Percentiles rank a stretch among this genome's conserved stretches.
Evolutionary conservation across 2,113 vertebrate species (phyloP).

Genomic region (Hemiscyllium ocellatum): DNA sequence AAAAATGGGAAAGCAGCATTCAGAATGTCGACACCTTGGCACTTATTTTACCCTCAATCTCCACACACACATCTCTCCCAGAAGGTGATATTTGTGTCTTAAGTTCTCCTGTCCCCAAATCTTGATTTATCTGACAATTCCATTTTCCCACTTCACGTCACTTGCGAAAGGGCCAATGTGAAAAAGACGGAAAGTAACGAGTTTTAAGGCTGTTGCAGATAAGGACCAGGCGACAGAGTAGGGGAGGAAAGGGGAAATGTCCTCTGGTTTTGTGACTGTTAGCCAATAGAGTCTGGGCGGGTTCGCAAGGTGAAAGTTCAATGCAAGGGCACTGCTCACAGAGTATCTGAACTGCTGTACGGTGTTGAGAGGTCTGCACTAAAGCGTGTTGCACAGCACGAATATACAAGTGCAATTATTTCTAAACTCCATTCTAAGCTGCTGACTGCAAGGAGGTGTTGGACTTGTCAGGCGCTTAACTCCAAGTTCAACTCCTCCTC

Average conservation of each 20-base stretch:
- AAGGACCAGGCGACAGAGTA: background rate
- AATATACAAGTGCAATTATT: background rate
- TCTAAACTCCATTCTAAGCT: no score
- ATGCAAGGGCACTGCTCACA: slow-evolving; percentile 46
- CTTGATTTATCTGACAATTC: background rate
- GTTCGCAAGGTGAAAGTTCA: slow-evolving; percentile 69
- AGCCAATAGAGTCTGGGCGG: slow-evolving; percentile 48
- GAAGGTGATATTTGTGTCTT: background rate
- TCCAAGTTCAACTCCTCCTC: slow-evolving; percentile 27
- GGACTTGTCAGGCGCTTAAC: slow-evolving; percentile 2
- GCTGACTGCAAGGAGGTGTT: background rate
- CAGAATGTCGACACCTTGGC: no score
- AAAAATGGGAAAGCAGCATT: no score
- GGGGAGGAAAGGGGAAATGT: background rate
- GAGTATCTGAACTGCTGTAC: background rate
- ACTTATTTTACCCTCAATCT: background rate
- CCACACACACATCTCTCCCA: background rate
- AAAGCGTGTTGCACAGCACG: background rate
- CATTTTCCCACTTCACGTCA: background rate
- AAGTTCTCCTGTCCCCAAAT: background rate
- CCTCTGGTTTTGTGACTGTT: slow-evolving; percentile 25
- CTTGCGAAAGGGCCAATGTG: background rate
- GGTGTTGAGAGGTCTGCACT: background rate
- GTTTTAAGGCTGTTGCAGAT: background rate
- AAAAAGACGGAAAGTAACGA: background rate